Base-by-base conservation (phyloP, 2,888 invertebrate genomes). In the Protonemura montana region DNA sequence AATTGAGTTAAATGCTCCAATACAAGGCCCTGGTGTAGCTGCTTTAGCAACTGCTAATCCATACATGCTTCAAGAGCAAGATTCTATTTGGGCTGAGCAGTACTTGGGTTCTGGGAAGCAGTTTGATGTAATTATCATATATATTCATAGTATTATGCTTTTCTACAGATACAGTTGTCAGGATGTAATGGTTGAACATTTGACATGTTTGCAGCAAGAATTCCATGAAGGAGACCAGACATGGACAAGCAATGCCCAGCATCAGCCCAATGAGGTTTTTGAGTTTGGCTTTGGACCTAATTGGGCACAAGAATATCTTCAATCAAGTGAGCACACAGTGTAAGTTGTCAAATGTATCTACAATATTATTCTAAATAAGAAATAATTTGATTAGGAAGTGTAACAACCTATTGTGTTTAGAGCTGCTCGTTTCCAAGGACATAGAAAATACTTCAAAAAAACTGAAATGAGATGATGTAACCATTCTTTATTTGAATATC, bases 261-360 rank as follows among this genome's bases (percentile, higher is more conserved):
- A 28, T 30, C 81, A 6, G 21, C 30, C 29, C 7, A 86, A 86
- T 25, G 91, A 91, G 88, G 90, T 90, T 29, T 91, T 90, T 88
- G 93, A 92, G 90, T 88, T 91, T 84, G 92, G 92, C 29, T 90
- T 92, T 88, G 91, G 92, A 16, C 92, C 92, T n/a, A 92, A 93
- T 85, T 96, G 96, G 95, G 93, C 93, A 7, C 92, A 93, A 86
- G 95, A 95, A 89, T 95, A 93, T 90, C 90, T 92, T 27, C 93
- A 92, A 86, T 91, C 92, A 86, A 90, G 90, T 85, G 89, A 90
- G 86, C 89, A 90, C 88, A 88, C 87, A 87, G 82, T 80, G 87
- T 87, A 84, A 86, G 87, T 85, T 42, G 16, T 7, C n/a, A n/a
- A n/a, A n/a, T n/a, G n/a, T n/a, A n/a, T n/a, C n/a, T n/a, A n/a